phyloP scores from a whole-genome alignment of 1,140 invertebrate species.

The Arion vulgaris region DNA sequence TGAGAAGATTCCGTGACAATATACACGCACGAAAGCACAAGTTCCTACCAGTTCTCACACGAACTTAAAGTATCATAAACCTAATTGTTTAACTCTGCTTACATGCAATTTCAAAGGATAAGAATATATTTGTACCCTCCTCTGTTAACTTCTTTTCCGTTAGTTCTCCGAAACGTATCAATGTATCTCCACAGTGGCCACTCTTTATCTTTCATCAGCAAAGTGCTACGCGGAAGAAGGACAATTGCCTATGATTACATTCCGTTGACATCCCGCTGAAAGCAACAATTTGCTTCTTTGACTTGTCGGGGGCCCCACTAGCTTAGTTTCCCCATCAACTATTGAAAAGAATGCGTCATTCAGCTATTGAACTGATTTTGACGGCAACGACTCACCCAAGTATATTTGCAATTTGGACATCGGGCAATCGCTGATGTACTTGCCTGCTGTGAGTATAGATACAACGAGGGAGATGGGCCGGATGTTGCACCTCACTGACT shows the following conservation, averaged over 20 bases:
- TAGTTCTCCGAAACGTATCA: neutral
- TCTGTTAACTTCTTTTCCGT: slow-evolving; percentile 4
- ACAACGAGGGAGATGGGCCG: no score
- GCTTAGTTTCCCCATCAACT: slow-evolving; percentile 17
- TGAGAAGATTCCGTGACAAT: neutral
- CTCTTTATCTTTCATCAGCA: slow-evolving; percentile 35
- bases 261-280: slow-evolving; percentile 36
- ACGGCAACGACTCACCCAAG: neutral
- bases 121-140: neutral
- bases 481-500: no score
- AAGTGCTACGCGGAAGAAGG: slow-evolving; percentile 19
- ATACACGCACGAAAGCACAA: neutral
- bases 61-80: neutral
- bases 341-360: slow-evolving; percentile 4
- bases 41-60: no score
- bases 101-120: neutral
- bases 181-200: neutral
- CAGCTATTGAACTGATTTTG: neutral
- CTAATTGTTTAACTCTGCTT: neutral
- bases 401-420: slow-evolving; percentile 12
- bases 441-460: neutral
- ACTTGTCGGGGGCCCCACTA: slow-evolving; percentile 21
- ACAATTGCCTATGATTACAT: slow-evolving; percentile 51
- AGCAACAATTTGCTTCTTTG: slow-evolving; percentile 43
- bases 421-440: neutral